Conservation (phyloP, 2,888 invertebrate species). For the Nymphalis urticae region DNA sequence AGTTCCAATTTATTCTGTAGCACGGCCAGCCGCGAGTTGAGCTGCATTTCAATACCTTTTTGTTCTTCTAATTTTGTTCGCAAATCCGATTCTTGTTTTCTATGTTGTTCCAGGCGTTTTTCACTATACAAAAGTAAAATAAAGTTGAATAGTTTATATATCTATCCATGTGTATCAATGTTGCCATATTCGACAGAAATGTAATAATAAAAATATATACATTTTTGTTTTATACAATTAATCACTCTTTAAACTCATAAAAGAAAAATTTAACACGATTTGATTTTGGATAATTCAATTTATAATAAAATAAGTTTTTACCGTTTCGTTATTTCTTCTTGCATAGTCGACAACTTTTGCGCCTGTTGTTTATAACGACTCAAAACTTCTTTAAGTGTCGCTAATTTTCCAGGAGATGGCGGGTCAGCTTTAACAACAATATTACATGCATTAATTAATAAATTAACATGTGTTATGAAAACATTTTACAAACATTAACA, state of each 20-base stretch:
- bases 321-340: conserved; percentile 71
- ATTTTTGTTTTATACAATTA: too few relatives aligned
- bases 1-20: conserved; percentile 67
- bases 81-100: conserved; percentile 68
- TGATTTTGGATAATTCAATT: too few relatives aligned
- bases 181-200: too few relatives aligned
- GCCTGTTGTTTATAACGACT: conserved; percentile 67
- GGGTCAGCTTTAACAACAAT: conserved; percentile 56
- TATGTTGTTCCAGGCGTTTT: conserved; percentile 67
- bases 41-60: conserved; percentile 68
- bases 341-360: conserved; percentile 62
- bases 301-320: conserved; percentile 36
- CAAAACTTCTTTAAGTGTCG: conserved; percentile 69
- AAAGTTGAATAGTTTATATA: neutral
- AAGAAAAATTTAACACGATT: too few relatives aligned
- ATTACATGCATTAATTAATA: too few relatives aligned
- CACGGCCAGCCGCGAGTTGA: conserved; percentile 65
- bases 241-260: too few relatives aligned
- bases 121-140: conserved; percentile 52
- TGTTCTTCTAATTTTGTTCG: conserved; percentile 66
- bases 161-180: too few relatives aligned
- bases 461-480: too few relatives aligned
- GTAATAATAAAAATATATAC: too few relatives aligned
- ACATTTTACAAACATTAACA: too few relatives aligned
- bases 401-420: conserved; percentile 69